Conservation (phyloP, 2,113 vertebrate genomes). For the Peromyscus leucopus region DNA sequence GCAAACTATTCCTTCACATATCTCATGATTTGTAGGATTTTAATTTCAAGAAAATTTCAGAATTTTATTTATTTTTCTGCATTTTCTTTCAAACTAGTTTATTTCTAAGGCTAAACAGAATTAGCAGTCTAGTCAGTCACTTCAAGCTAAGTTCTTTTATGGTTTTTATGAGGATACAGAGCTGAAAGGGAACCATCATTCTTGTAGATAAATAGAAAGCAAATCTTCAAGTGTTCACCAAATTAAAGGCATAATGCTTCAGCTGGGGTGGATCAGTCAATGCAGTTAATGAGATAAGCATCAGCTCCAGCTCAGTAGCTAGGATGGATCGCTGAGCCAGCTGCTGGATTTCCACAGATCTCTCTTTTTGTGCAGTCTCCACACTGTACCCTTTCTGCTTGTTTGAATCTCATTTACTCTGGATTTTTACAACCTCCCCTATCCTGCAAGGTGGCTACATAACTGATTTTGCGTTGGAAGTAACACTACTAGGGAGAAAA, state of each 20-base stretch:
- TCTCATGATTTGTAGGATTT: neutral
- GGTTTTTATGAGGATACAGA: neutral
- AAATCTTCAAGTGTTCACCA: constrained; percentile 7
- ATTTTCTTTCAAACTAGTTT: constrained; percentile 8
- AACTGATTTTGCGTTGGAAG: neutral
- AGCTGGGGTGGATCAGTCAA: neutral
- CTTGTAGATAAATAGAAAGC: constrained; percentile 29
- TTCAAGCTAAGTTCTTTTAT: constrained; percentile 13
- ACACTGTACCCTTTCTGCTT: neutral
- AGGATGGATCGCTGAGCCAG: neutral
- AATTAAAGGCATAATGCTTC: neutral
- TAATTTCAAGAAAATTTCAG: neutral
- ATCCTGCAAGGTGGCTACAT: neutral
- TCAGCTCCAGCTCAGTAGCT: neutral
- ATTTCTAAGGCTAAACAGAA: neutral
- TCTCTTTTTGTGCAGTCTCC: neutral
- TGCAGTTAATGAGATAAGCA: constrained; percentile 1
- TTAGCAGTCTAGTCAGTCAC: neutral
- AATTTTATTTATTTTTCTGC: neutral
- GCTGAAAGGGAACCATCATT: constrained; percentile 25
- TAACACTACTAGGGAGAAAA: neutral
- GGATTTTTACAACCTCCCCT: neutral
- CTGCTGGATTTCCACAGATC: neutral
- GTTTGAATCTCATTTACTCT: neutral
- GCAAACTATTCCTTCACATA: neutral